These are phyloP conservation scores for Brachyrhaphis roseni DNA, from an alignment of 2,797 vertebrate genomes.

Conservation along the genomic window DNA sequence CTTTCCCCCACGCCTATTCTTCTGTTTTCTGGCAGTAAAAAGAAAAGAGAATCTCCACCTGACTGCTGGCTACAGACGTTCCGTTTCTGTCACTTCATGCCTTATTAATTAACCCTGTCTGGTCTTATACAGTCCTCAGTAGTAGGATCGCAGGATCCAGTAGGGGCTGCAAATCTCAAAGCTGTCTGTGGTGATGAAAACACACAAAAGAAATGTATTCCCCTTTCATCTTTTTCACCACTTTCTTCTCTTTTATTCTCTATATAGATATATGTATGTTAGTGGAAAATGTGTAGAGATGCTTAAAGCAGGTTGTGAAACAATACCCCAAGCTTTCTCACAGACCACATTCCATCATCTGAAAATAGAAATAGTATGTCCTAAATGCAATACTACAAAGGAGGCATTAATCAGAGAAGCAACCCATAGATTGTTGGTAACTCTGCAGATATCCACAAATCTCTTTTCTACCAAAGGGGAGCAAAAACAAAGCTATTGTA, in stretches of 20 bases:
- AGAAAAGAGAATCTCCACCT: not conserved
- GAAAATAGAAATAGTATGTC: not conserved
- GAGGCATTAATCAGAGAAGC: not conserved
- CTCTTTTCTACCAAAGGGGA: not conserved
- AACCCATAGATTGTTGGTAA: not conserved
- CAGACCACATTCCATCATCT: not conserved
- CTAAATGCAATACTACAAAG: not conserved
- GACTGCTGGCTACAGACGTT: slow-evolving; percentile 40
- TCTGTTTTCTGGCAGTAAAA: slow-evolving; percentile 1
- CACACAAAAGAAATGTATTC: not conserved
- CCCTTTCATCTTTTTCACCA: not conserved
- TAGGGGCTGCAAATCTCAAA: slow-evolving; percentile 31
- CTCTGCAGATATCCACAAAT: not conserved
- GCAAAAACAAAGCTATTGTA: not conserved
- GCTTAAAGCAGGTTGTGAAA: not conserved
- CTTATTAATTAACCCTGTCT: slow-evolving; percentile 61
- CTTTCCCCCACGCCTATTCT: slow-evolving; percentile 8
- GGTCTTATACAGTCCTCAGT: slow-evolving; percentile 40
- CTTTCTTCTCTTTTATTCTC: too few relatives aligned
- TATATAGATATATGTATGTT: not conserved
- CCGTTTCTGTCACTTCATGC: slow-evolving; percentile 59
- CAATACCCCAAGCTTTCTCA: not conserved
- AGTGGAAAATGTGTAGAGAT: not conserved
- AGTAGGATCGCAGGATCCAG: slow-evolving; percentile 31
- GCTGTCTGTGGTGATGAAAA: not conserved